These are phyloP conservation scores for Calameuta pallipes DNA, from an alignment of 2,888 invertebrate species.

Conservation along the genomic window DNA sequence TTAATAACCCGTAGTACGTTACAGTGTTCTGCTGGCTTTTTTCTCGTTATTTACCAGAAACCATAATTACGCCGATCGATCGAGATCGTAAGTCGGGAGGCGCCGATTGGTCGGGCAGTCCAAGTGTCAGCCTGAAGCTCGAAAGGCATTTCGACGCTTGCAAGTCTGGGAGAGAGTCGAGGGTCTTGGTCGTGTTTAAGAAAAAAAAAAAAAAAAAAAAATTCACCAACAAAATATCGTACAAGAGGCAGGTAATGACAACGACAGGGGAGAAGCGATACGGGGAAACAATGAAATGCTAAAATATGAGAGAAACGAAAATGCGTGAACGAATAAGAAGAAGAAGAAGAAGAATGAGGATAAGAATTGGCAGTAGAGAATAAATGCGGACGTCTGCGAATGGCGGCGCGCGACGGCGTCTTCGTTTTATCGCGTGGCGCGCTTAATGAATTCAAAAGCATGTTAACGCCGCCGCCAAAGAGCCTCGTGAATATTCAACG, in stretches of 20 bases:
- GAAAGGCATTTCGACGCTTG: not conserved
- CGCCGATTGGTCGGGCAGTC: not conserved
- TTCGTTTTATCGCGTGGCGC: conserved; percentile 38
- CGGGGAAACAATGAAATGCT: not conserved
- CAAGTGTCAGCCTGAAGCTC: not conserved
- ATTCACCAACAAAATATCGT: too few species aligned
- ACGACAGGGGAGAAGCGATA: not conserved
- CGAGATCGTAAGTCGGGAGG: not conserved
- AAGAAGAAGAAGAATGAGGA: not conserved
- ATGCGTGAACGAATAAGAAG: conserved; percentile 9
- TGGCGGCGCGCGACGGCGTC: conserved; percentile 23
- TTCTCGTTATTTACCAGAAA: not conserved
- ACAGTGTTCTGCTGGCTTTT: not conserved
- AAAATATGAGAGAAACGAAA: conserved; percentile 10
- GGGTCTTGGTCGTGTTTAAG: too few species aligned
- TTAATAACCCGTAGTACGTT: not conserved
- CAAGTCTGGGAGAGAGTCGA: not conserved
- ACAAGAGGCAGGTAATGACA: too few species aligned
- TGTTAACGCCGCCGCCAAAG: conserved; percentile 40
- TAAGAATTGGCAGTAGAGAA: not conserved
- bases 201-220: too few species aligned
- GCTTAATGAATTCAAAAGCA: conserved; percentile 45
- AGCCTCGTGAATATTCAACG: conserved; percentile 42
- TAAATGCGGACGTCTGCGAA: not conserved
- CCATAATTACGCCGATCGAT: not conserved